These are phyloP conservation scores for Melanotaenia nigrans DNA, from an alignment of 2,797 vertebrate genomes.

Conservation along the genomic window DNA sequence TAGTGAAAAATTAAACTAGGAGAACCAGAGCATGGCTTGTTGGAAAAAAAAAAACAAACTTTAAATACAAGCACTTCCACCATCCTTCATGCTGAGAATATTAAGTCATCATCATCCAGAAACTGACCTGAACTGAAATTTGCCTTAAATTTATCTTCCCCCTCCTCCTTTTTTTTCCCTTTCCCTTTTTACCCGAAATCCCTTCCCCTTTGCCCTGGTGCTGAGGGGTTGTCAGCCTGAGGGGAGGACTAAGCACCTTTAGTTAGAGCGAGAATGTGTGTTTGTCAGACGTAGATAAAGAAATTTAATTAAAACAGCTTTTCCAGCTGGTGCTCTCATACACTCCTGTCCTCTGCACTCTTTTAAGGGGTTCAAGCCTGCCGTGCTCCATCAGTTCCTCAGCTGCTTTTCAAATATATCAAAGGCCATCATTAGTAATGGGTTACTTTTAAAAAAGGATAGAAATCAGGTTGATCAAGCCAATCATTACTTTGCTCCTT, in stretches of 20 bases:
- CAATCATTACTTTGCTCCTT: background rate
- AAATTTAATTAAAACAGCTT: conserved; percentile 55
- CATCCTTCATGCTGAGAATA: conserved; percentile 30
- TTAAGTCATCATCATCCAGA: conserved; percentile 52
- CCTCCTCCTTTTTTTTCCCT: background rate
- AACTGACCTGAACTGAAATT: conserved; percentile 57
- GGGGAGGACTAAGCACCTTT: conserved; percentile 54
- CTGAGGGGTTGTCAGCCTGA: conserved; percentile 54
- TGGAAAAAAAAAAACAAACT: background rate
- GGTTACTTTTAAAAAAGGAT: conserved; percentile 27
- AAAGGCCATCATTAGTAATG: conserved; percentile 18
- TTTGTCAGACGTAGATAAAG: conserved; percentile 44
- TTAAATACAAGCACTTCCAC: conserved; percentile 24
- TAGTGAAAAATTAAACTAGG: background rate
- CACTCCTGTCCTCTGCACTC: conserved; percentile 13
- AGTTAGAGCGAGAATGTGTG: conserved; percentile 17
- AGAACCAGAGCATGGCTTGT: conserved; percentile 10
- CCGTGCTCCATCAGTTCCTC: conserved; percentile 13
- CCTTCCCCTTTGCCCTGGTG: conserved; percentile 49
- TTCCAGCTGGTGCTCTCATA: conserved; percentile 17
- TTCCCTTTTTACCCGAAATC: conserved; percentile 38
- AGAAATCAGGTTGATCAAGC: conserved; percentile 9
- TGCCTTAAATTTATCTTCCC: conserved; percentile 37
- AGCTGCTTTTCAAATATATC: conserved; percentile 13
- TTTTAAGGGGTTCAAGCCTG: conserved; percentile 32